Evolutionary conservation across 64 coral and sea anemone genomes (phyloP), one percentile per base, ranked within the genome.

Genomic region (Stylophora pistillata): DNA sequence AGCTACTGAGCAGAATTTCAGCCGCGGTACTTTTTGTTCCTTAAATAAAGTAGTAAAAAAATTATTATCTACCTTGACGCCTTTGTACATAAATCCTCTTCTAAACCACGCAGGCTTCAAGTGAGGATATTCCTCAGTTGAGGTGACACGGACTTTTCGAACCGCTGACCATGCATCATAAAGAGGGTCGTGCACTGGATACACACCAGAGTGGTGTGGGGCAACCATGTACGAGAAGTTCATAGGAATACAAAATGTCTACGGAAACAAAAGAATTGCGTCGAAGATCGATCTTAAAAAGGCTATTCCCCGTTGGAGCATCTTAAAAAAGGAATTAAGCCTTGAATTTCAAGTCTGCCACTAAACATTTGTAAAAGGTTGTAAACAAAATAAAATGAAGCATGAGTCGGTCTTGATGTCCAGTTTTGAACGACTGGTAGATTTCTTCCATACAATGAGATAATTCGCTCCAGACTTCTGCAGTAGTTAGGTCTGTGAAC

Each of bases 201-300:
- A 99, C 4, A 99, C 97, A 12, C 97, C 97, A 4, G 97, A 99
- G 28, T 99, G 97, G 53, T 99, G 97, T 15, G 97, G 94, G 4
- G 93, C 93, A 1, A 99, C 93, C 21, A 91, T 73, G 53, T 99
- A 99, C 7, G 86, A 81, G n/a, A 59, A 78, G 56, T 92, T 95
- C 78, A 99, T 78, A 14, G 93, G 87, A 52, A 99, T 99, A 5
- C 93, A 90, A n/a, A 93, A 86, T 30, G 91, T 86, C 97, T 99
- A 87, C 85, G 68, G 71, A 54, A 15, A 72, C 30, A 63, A 33
- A 32, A 64, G 30, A 47, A 54, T 11, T 9, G 6, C 20, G n/a
- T 11, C 7, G 16, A 33, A 10, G 54, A 13, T 1, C 2, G 29
- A 11, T 6, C 9, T 27, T 4, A 0, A 52, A 26, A 25, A 18